Percentiles rank a stretch among this genome's conserved stretches.
Conservation (phyloP, 2,797 vertebrate genomes). For the Merluccius polli region DNA sequence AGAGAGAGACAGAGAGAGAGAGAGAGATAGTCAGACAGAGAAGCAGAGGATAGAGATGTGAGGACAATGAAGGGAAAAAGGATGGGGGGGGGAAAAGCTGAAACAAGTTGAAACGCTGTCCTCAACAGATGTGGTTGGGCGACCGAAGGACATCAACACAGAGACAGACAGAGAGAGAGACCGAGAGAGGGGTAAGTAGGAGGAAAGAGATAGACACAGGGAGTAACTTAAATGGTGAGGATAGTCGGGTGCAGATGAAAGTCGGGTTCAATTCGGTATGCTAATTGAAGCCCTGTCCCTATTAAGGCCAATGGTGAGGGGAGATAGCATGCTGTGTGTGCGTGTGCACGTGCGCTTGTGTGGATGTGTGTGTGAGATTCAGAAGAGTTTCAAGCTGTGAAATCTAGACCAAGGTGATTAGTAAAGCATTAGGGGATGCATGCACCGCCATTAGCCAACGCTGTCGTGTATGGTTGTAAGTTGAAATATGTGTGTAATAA, state of each 20-base stretch:
- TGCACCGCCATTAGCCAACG: constrained; percentile 58
- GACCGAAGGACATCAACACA: background rate
- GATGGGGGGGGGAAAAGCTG: constrained; percentile 4
- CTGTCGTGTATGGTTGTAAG: constrained; percentile 39
- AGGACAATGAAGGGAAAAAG: background rate
- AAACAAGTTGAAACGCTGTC: background rate
- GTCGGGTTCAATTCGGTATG: constrained; percentile 42
- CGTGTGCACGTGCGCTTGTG: background rate
- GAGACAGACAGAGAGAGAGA: background rate
- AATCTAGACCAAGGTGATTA: constrained; percentile 71
- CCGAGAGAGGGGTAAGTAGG: constrained; percentile 7
- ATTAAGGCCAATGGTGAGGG: constrained; percentile 57
- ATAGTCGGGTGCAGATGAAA: constrained; percentile 5
- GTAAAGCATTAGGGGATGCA: constrained; percentile 65
- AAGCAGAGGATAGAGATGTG: background rate
- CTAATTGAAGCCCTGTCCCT: constrained; percentile 60
- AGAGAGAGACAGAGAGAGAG: constrained; percentile 12
- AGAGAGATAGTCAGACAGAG: constrained; percentile 15
- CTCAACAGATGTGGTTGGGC: background rate
- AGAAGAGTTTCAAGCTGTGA: constrained; percentile 59
- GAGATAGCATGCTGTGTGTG: constrained; percentile 29
- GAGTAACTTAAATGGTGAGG: constrained; percentile 3
- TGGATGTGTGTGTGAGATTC: background rate
- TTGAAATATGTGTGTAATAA: background rate
- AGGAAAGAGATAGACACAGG: constrained; percentile 4